phyloP scores from a whole-genome alignment of 2,888 invertebrate species.

The Heliconius ismenius region DNA sequence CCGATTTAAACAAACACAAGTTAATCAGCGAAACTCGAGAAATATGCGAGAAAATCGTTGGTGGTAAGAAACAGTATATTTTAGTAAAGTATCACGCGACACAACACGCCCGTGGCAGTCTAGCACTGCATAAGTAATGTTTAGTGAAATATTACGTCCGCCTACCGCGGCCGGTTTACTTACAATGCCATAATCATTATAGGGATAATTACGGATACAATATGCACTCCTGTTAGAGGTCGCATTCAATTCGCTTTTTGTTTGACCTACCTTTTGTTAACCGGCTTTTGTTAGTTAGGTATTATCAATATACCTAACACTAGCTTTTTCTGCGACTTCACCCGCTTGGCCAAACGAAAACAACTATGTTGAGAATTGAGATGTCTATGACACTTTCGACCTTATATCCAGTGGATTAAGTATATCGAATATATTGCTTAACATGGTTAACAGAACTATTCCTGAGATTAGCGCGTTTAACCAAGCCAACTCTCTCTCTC shows the following conservation, averaged over 20 bases:
- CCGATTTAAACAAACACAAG: not conserved
- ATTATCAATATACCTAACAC: not conserved
- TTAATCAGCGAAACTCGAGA: not conserved
- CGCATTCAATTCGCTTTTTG: conserved; percentile 39
- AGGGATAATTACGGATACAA: conserved; percentile 68
- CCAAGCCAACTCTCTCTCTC: too few species aligned
- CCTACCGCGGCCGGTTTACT: conserved; percentile 69
- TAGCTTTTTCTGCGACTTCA: not conserved
- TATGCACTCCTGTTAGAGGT: conserved; percentile 52
- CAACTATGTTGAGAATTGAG: not conserved
- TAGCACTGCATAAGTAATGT: conserved; percentile 69
- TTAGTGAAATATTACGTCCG: conserved; percentile 60
- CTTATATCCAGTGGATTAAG: too few species aligned
- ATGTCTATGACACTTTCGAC: too few species aligned
- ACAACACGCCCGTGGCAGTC: conserved; percentile 68
- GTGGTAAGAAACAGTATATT: conserved; percentile 7
- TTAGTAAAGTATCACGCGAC: conserved; percentile 45
- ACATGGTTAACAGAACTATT: too few species aligned
- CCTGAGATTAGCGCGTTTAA: too few species aligned
- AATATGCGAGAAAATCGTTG: conserved; percentile 1
- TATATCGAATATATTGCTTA: too few species aligned
- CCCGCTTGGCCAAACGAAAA: not conserved
- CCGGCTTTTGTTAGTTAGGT: conserved; percentile 10
- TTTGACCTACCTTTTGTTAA: conserved; percentile 36
- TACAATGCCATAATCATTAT: conserved; percentile 77